Evolutionary conservation across 2,797 vertebrate genomes (phyloP).

Genomic region (Enteromius fasciolatus): DNA sequence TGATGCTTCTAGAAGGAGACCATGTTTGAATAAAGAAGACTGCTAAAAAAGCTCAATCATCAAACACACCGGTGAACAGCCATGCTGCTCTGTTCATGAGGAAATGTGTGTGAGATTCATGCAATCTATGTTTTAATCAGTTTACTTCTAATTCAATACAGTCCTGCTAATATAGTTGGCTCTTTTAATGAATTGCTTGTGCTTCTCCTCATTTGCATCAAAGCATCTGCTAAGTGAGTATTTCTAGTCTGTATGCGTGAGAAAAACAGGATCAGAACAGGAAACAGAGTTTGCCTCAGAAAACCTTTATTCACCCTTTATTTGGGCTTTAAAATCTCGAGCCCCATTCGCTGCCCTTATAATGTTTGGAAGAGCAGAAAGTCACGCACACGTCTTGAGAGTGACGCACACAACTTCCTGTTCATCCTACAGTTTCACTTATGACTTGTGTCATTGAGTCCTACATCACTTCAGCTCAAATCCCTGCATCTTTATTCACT

Average conservation of each 20-base stretch:
- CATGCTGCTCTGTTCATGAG: not conserved
- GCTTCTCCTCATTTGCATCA: conserved; percentile 3
- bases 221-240: not conserved
- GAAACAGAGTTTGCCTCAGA: not conserved
- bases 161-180: not conserved
- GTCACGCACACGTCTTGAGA: no score
- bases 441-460: not conserved
- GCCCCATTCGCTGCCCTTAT: no score
- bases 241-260: not conserved
- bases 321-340: not conserved
- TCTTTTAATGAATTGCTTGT: not conserved
- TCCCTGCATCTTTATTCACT: not conserved
- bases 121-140: not conserved
- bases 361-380: no score
- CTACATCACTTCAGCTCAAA: not conserved
- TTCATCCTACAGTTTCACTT: not conserved
- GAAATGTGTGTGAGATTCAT: not conserved
- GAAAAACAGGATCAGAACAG: conserved; percentile 18
- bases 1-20: no score
- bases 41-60: not conserved
- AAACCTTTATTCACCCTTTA: not conserved
- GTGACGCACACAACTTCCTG: no score
- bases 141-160: conserved; percentile 5
- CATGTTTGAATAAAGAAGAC: not conserved
- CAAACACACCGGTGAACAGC: not conserved